Evolutionary conservation across 2,888 invertebrate species (phyloP), one percentile per base, ranked within the genome.

Genomic region (Octonoba sinensis): DNA sequence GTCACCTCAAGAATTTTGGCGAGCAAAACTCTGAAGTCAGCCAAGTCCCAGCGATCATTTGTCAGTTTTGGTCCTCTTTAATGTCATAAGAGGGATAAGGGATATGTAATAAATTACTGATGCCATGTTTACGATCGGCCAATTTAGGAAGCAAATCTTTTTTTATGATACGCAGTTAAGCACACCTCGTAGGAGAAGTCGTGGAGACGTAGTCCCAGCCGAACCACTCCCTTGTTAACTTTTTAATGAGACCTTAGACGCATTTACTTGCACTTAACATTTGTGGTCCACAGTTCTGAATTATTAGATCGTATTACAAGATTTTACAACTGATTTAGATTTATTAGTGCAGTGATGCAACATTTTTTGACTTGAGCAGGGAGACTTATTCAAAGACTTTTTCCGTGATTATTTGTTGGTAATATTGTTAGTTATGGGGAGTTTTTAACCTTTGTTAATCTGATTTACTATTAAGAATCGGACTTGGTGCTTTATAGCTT

Each of bases 101-200:
- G 51, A 49, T 27, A 20, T 44, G 36, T 60, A 13, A 78, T 78
- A 78, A 78, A 78, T 78, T 78, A 66, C 27, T 51, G 65, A 22
- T n/a, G 71, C 77, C 27, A 71, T 72, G 66, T 78, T 78, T 71
- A 78, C 78, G 78, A 78, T 72, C 78, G 27, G 64, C 72, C 71
- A 72, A 72, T 78, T 78, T 71, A 57, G 64, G 78, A 47, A 66
- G 71, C 71, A 78, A 78, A 78, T 72, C 78, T 36, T 36, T 66
- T 78, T 78, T 78, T 72, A 78, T 71, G 65, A 49, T 64, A 12
- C 71, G 44, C 59, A 64, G 51, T 72, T 71, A 71, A 78, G 78
- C 78, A 72, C 78, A 71, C 78, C 72, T 78, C 64, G 16, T 18
- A 56, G 47, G 36, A 36, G 49, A 65, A 65, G 62, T 56, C 51